Conservation (phyloP, 2,888 invertebrate genomes). For the Campoplex nolae region DNA sequence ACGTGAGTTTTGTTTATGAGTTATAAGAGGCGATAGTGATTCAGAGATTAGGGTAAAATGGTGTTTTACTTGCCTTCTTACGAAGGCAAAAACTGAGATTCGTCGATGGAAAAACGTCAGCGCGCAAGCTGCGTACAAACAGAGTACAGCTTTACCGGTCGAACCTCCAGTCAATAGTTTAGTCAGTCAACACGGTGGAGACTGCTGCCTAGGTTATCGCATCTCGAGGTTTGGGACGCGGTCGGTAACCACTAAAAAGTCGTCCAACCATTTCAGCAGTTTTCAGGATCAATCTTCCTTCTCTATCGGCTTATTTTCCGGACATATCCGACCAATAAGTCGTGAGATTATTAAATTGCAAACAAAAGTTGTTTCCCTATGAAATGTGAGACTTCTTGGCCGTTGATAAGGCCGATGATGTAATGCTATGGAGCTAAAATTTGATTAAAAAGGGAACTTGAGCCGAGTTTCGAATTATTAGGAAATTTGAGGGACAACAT, state of each 20-base stretch:
- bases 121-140: not conserved
- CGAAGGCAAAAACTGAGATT: not conserved
- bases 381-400: not conserved
- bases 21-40: constrained; percentile 21
- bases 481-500: constrained; percentile 52
- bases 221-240: constrained; percentile 27
- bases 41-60: not conserved
- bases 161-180: constrained; percentile 74
- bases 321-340: not conserved
- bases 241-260: constrained; percentile 58
- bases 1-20: constrained; percentile 20
- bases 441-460: constrained; percentile 27
- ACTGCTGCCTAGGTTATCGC: constrained; percentile 72
- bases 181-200: constrained; percentile 76
- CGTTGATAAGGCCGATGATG: not conserved
- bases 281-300: constrained; percentile 18
- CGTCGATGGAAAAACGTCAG: not conserved
- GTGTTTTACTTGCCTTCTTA: not conserved
- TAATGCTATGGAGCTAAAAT: constrained; percentile 11
- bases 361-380: not conserved
- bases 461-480: constrained; percentile 43
- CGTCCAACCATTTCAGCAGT: constrained; percentile 14
- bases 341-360: not conserved
- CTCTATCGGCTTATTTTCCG: not conserved
- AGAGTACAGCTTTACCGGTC: constrained; percentile 74